Percentiles rank a stretch among this genome's conserved stretches.
These are phyloP conservation scores for Neopipo cinnamomea DNA, from an alignment of 2,113 vertebrate genomes.

Conservation along the genomic window DNA sequence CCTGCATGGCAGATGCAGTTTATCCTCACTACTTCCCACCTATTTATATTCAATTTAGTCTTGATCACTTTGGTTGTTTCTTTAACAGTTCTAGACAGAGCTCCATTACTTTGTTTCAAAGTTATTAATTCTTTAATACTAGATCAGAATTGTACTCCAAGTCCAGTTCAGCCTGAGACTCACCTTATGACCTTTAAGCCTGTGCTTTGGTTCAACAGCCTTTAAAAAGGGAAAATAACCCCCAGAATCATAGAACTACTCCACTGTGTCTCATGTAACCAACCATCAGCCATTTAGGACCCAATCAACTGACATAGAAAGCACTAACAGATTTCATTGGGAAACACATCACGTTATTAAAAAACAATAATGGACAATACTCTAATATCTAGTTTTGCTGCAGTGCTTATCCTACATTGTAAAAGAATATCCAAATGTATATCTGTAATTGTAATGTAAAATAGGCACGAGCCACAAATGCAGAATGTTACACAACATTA, in stretches of 20 bases:
- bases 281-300: background rate
- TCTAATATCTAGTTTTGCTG: background rate
- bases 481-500: background rate
- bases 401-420: background rate
- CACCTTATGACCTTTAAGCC: background rate
- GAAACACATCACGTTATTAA: background rate
- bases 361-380: background rate
- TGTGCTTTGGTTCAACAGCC: background rate
- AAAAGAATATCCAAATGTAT: background rate
- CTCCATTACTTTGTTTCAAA: background rate
- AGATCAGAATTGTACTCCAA: background rate
- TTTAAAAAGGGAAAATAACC: background rate
- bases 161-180: background rate
- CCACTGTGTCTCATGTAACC: background rate
- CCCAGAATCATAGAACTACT: background rate
- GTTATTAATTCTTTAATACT: background rate
- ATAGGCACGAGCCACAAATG: background rate
- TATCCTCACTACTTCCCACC: background rate
- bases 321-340: background rate
- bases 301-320: background rate
- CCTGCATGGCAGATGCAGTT: background rate
- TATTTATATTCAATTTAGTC: background rate
- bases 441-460: rapidly evolving
- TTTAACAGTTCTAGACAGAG: background rate
- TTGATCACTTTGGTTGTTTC: background rate